Percentiles rank a stretch among this genome's conserved stretches.
Evolutionary conservation across 2,797 vertebrate species (phyloP).

Genomic region (Tokudaia muenninki): DNA sequence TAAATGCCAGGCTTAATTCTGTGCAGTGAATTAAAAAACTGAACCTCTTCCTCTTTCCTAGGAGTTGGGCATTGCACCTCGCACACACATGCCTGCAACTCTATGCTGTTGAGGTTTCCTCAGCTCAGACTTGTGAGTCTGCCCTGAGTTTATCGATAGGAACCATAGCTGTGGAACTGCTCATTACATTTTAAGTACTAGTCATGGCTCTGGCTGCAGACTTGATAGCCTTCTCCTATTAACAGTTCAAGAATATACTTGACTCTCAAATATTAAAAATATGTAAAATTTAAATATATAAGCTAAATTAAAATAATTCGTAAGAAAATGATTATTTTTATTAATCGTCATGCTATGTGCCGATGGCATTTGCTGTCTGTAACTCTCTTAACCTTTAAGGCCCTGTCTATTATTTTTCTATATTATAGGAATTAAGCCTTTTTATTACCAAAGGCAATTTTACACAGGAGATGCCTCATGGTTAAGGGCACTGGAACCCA

Average conservation of each 20-base stretch:
- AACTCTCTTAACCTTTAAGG: constrained; percentile 43
- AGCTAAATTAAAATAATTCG: not conserved
- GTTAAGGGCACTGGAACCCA: not conserved
- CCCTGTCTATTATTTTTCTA: not conserved
- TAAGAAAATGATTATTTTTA: not conserved
- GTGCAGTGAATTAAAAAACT: not conserved
- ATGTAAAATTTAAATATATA: not conserved
- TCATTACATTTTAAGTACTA: not conserved
- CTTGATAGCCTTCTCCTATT: not conserved
- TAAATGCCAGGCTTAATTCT: not conserved
- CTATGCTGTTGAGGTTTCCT: not conserved
- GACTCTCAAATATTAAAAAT: constrained; percentile 13
- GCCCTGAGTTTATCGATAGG: not conserved
- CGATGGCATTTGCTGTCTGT: not conserved
- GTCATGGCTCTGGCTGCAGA: not conserved
- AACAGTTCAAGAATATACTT: not conserved
- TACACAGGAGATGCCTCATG: not conserved
- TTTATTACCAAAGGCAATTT: constrained; percentile 6
- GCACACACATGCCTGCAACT: not conserved
- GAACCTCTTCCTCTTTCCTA: not conserved
- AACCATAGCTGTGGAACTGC: not conserved
- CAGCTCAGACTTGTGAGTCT: not conserved
- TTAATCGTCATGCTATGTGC: not conserved
- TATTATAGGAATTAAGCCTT: constrained; percentile 45
- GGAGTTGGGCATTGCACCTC: not conserved